These are phyloP conservation scores for Parazoanthus atlanticus DNA, from an alignment of 92 coral and sea anemone genomes.

Conservation along the genomic window DNA sequence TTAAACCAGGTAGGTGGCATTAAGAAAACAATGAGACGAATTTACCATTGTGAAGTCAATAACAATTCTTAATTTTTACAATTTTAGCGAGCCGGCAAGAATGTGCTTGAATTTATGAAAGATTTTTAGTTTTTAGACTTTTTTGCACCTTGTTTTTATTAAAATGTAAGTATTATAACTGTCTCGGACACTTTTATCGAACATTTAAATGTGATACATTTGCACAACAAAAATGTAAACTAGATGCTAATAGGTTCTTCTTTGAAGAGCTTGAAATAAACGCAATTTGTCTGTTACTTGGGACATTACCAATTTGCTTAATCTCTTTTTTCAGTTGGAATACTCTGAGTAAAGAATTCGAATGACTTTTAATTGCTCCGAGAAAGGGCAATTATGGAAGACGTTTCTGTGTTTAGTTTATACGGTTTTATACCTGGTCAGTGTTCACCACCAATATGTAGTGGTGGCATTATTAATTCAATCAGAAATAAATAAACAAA, in stretches of 20 bases:
- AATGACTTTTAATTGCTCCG: background rate
- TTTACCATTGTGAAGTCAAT: too few species aligned
- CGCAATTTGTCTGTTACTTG: background rate
- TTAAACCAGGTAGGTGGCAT: background rate
- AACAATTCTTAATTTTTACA: background rate
- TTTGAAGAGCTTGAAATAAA: background rate
- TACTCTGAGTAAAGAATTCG: background rate
- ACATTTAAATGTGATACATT: background rate
- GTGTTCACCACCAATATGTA: background rate
- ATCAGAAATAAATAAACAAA: too few species aligned
- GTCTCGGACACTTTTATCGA: background rate
- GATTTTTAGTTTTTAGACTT: constrained; percentile 10
- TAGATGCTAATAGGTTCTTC: background rate
- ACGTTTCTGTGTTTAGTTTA: background rate
- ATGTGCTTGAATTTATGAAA: background rate
- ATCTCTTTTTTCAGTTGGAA: too few species aligned
- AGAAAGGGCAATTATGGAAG: background rate
- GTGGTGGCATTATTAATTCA: background rate
- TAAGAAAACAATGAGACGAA: background rate
- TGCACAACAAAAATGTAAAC: background rate
- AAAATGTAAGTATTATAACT: background rate
- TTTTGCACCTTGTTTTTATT: constrained; percentile 24
- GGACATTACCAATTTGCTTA: too few species aligned
- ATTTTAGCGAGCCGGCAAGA: background rate
- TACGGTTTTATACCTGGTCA: background rate